A percentile compares a stretch with the other conserved stretches of the same genome.
phyloP scores from a whole-genome alignment of 2,888 invertebrate species.

The Micoletzkya japonica region DNA sequence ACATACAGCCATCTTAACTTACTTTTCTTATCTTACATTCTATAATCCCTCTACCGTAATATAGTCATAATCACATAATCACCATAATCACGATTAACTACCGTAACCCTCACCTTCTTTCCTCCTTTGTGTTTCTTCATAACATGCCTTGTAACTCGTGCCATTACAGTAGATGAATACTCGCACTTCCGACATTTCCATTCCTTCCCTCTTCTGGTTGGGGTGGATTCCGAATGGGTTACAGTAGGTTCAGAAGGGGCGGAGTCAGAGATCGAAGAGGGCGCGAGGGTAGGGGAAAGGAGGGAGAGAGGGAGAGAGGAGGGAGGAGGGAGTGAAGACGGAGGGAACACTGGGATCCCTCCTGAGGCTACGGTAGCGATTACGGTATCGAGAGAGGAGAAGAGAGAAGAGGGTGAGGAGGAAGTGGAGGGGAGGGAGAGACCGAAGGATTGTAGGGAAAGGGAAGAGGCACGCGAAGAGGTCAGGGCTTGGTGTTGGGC shows the following conservation, averaged over 20 bases:
- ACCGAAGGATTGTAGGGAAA: background rate
- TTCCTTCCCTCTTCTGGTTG: background rate
- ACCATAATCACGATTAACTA: background rate
- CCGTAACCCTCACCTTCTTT: background rate
- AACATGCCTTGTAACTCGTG: background rate
- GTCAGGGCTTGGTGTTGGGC: background rate
- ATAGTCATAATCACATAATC: background rate
- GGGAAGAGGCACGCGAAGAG: background rate
- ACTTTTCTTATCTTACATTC: background rate
- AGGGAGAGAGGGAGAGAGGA: background rate
- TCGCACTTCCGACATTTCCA: background rate
- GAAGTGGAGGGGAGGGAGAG: background rate
- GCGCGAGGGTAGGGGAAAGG: too few species aligned
- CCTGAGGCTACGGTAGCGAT: background rate
- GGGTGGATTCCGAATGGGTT: background rate
- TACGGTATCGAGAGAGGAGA: background rate
- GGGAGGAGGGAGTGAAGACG: background rate
- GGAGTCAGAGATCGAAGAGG: too few species aligned
- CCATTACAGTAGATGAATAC: background rate
- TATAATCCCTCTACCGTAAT: background rate
- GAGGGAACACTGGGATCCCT: background rate
- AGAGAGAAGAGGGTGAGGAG: background rate
- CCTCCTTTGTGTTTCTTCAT: conserved; percentile 1
- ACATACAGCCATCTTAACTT: background rate
- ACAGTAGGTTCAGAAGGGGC: too few species aligned